phyloP scores from a whole-genome alignment of 1,140 invertebrate genomes.

The Drosophila carrolli region DNA sequence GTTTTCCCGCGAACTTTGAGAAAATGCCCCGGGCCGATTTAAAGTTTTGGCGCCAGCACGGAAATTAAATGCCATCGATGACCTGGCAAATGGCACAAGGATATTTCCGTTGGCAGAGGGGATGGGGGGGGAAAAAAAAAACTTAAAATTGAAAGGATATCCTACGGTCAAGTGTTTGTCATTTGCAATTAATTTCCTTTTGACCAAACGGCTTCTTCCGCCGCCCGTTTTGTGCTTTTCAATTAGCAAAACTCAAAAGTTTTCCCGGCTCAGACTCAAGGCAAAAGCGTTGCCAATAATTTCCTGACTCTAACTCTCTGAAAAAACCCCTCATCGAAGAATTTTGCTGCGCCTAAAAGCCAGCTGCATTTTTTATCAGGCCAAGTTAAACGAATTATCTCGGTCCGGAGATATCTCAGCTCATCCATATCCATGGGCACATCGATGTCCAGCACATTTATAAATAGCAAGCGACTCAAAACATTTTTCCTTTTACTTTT shows the following conservation, averaged over 20 bases:
- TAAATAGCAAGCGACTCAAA: constrained; percentile 60
- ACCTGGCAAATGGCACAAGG: constrained; percentile 50
- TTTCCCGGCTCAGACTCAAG: constrained; percentile 51
- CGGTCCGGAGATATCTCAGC: constrained; percentile 31
- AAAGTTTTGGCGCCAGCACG: constrained; percentile 64
- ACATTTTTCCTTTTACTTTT: constrained; percentile 72
- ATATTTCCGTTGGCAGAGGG: constrained; percentile 29
- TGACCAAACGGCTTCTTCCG: constrained; percentile 66
- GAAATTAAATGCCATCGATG: constrained; percentile 80
- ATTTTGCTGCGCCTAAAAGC: constrained; percentile 72
- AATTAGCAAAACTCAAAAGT: constrained; percentile 58
- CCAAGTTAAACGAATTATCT: constrained; percentile 66
- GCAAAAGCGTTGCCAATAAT: constrained; percentile 63
- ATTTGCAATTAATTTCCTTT: constrained; percentile 81
- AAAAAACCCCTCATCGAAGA: constrained; percentile 14
- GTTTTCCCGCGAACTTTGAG: constrained; percentile 48
- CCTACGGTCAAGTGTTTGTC: constrained; percentile 74
- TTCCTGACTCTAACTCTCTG: constrained; percentile 25
- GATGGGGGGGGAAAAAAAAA: constrained; percentile 14
- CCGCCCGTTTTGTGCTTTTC: constrained; percentile 60
- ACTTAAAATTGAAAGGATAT: constrained; percentile 56
- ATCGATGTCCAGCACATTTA: constrained; percentile 51
- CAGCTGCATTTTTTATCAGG: constrained; percentile 71
- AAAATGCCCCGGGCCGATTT: constrained; percentile 36
- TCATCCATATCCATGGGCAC: constrained; percentile 37